Base-by-base conservation (phyloP, 2,888 invertebrate species). In the Conchocele bisecta region DNA sequence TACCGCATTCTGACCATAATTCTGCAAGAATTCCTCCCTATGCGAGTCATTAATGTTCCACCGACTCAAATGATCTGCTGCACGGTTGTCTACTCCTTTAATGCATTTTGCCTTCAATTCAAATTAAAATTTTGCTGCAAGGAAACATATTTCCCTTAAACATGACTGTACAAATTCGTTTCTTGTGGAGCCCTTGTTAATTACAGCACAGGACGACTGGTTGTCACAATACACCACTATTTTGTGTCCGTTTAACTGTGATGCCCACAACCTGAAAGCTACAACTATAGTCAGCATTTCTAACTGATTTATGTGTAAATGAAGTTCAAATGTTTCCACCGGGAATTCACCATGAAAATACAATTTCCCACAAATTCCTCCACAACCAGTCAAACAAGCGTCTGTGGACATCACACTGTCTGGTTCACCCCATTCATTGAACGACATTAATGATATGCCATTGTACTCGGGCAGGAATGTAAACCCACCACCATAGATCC, bases 291-390 rank as follows among this genome's bases (percentile, higher is more conserved):
- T 42, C 6, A 42, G n/a, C 6, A 42, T 6, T 15, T 42, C 42
- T n/a, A 42, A 42, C 7, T 17, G 17, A 42, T 42, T 42, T 20
- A 42, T 42, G n/a, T 42, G 42, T 6, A 42, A 15, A 42, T 42
- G n/a, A 20, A 9, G 6, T n/a, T 42, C n/a, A 20, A 20, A 22
- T 20, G 22, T 42, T 9, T 20, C n/a, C 7, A 15, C 9, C 7
- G 42, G 42, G n/a, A 42, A 42, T 42, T 42, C 42, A 9, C n/a
- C n/a, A n/a, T 42, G 42, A 42, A 42, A 42, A 42, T 42, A 42
- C 22, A 6, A n/a, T 20, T 6, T 22, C 6, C 6, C 9, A 6
- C n/a, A 9, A 9, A 6, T 9, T 9, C 42, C n/a, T 9, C 42
- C 42, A 42, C 42, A 42, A 9, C 42, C 42, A 6, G 9, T 9